Base-by-base conservation (phyloP, 2,888 invertebrate genomes). In the Drosophila peninsularis region DNA sequence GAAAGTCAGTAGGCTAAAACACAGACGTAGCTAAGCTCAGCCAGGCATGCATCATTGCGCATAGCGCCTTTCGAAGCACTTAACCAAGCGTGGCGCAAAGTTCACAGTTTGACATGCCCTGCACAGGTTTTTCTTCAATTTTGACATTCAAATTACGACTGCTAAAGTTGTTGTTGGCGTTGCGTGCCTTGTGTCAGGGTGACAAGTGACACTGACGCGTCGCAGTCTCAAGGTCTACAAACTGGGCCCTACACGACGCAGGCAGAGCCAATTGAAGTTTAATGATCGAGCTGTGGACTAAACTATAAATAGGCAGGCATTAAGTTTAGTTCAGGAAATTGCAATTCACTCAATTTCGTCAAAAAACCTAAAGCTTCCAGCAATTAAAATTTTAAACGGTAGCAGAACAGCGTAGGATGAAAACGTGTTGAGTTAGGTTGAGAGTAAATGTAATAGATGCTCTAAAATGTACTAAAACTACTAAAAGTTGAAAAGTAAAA, bases 121-220 rank as follows among this genome's bases (percentile, higher is more conserved):
- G 50, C 55, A 50, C 49, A 39, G 62, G 56, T 56, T 60, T 65
- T 49, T 39, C 41, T 41, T 52, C 32, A 55, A n/a, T 54, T 70
- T 62, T 73, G 71, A 57, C 53, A 71, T 75, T 57, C 56, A 58
- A 78, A 55, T 70, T 56, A 50, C 53, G 24, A 19, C 41, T 34
- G 14, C 37, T 19, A 13, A 37, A 52, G 19, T 30, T 41, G 27
- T 45, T 65, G 44, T 19, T n/a, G 50, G 27, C 42, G 47, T 45
- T 62, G 54, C 57, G 63, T 74, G 66, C 52, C 61, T 73, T 62
- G 57, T 71, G 75, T 81, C 87, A 87, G 70, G 73, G 85, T 71
- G 79, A 74, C 75, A 75, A 53, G 58, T 68, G 63, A 73, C 63
- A 71, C 60, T 32, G 65, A 61, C 60, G 56, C 61, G 30, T 37